phyloP scores from a whole-genome alignment of 2,888 invertebrate genomes.

The Phoronis australis region DNA sequence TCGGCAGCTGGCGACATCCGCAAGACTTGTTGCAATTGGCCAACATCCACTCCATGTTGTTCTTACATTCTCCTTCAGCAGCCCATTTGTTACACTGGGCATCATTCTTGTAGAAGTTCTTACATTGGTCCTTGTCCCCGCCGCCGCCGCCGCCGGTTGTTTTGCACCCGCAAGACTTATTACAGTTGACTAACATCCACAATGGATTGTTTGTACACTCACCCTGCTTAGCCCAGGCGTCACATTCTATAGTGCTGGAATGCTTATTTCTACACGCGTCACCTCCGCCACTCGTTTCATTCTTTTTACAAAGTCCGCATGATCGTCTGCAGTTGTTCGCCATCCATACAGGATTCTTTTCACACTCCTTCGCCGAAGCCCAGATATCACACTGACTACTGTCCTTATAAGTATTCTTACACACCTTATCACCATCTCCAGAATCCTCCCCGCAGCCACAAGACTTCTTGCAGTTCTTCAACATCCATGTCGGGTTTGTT shows the following conservation, averaged over 20 bases:
- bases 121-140: too few species aligned
- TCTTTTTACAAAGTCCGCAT: conserved; percentile 4
- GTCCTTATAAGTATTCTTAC: neutral
- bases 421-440: neutral
- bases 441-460: conserved; percentile 6
- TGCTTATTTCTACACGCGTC: neutral
- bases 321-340: conserved; percentile 6
- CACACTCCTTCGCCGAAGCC: conserved; percentile 7
- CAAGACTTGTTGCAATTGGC: conserved; percentile 34
- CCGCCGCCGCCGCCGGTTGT: neutral
- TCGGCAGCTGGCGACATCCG: too few species aligned
- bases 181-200: conserved; percentile 14
- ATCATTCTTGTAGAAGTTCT: conserved; percentile 8
- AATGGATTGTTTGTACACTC: conserved; percentile 12
- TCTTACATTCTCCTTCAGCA: conserved; percentile 32
- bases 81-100: conserved; percentile 32
- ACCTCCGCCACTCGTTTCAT: neutral
- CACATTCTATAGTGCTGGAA: conserved; percentile 9
- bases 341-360: conserved; percentile 9
- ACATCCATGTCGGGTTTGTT: conserved; percentile 12
- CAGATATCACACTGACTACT: conserved; percentile 6
- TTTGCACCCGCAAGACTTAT: conserved; percentile 3
- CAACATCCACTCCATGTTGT: conserved; percentile 38
- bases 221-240: conserved; percentile 9
- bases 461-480: conserved; percentile 8